Base-by-base conservation (phyloP, 2,113 vertebrate genomes). In the Menidia beryllina region DNA sequence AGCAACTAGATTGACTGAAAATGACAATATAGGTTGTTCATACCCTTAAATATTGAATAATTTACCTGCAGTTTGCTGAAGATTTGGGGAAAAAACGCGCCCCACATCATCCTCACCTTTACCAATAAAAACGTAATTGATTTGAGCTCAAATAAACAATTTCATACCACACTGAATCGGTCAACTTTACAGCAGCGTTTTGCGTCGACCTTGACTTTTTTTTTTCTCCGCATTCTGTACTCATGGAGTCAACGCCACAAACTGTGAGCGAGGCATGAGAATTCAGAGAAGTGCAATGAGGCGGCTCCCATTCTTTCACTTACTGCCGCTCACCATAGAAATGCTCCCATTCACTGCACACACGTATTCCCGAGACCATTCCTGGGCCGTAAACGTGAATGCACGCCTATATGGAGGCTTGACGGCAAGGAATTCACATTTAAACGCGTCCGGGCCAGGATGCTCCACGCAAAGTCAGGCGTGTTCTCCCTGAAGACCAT, bases 401-500 rank as follows among this genome's bases (percentile, higher is more conserved):
- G 3, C 26, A 74, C 1, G 11, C 24, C 30, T n/a, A 43, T 11
- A 45, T n/a, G 41, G 20, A 26, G 25, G 43, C 47, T 38, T 21
- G 36, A 50, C 17, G 50, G 27, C 20, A 1, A 20, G 49, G 13
- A 27, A 55, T 43, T 27, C 20, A 47, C 54, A 50, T 36, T 52
- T 6, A 55, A 49, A 67, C 5, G 71, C 23, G 20, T 57, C 47
- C 66, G 50, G 79, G 20, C 65, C 68, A 72, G 56, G 73, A 70
- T n/a, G 80, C 68, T 72, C 74, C 45, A 79, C 70, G 81, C 86
- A 91, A 92, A 91, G 88, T 91, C 85, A 84, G 88, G 70, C 71
- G 41, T 81, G 86, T 91, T 85, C 48, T 59, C 86, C 88, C 86
- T 48, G 81, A 75, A 79, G 85, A 88, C 89, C 85, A 87, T 89